Percentiles rank a stretch among this genome's conserved stretches.
These are phyloP conservation scores for Drosophila colorata DNA, from an alignment of 2,888 invertebrate genomes.

Conservation along the genomic window DNA sequence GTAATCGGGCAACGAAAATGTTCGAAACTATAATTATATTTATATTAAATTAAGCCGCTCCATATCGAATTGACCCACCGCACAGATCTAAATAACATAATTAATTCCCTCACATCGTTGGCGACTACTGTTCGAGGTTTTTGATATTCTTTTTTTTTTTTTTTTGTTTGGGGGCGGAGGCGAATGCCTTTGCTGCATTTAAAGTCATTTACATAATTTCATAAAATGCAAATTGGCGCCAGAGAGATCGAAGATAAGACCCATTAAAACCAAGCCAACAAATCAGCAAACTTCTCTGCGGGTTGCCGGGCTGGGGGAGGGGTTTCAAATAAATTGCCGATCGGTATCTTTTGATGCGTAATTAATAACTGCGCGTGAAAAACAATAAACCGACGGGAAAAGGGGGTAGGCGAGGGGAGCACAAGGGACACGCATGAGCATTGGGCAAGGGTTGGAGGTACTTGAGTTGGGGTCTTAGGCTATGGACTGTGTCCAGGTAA, in stretches of 20 bases:
- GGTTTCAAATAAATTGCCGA: conserved; percentile 62
- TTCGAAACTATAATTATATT: conserved; percentile 28
- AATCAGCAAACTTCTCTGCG: conserved; percentile 46
- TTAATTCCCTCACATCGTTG: conserved; percentile 54
- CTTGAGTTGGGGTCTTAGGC: conserved; percentile 6
- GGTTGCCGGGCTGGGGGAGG: background rate
- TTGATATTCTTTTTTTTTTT: background rate
- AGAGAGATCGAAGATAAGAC: conserved; percentile 63
- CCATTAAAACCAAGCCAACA: conserved; percentile 57
- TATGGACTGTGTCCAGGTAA: conserved; percentile 47
- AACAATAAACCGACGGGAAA: conserved; percentile 12
- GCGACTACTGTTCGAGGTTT: conserved; percentile 47
- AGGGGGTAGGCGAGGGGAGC: conserved; percentile 5
- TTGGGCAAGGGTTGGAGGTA: conserved; percentile 29
- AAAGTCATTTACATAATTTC: conserved; percentile 69
- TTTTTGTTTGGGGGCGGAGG: too few species aligned
- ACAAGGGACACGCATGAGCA: background rate
- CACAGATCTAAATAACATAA: conserved; percentile 61
- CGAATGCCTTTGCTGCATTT: conserved; percentile 12
- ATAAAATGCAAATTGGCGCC: conserved; percentile 70
- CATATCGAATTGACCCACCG: conserved; percentile 31
- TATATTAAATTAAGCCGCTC: conserved; percentile 41
- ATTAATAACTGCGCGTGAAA: conserved; percentile 70
- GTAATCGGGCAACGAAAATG: conserved; percentile 10
- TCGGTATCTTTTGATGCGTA: conserved; percentile 79